A percentile compares a stretch with the other conserved stretches of the same genome.
Conservation (phyloP, 2,797 vertebrate species). For the Pseudomugil gertrudae region DNA sequence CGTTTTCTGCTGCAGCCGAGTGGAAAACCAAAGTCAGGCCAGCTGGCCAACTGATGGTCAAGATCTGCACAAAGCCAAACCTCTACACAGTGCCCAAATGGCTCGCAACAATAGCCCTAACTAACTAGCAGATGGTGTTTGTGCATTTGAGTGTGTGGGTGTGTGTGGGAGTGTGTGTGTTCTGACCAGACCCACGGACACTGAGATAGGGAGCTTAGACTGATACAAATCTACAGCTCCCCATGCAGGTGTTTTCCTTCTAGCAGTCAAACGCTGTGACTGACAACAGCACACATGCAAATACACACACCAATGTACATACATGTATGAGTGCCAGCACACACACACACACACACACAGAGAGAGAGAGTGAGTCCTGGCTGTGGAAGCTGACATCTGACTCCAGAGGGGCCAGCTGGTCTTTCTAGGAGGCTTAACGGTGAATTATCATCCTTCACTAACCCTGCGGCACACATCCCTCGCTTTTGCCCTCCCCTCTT, state of each 20-base stretch:
- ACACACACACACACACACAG: conserved; percentile 33
- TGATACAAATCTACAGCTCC: conserved; percentile 83
- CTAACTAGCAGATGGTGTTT: conserved; percentile 79
- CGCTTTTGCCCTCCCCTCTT: conserved; percentile 52
- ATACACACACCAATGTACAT: conserved; percentile 29
- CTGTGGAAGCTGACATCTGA: conserved; percentile 80
- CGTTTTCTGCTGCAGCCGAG: conserved; percentile 60
- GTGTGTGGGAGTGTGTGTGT: conserved; percentile 30
- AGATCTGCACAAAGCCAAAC: conserved; percentile 80
- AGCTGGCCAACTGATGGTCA: conserved; percentile 80
- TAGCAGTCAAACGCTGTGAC: conserved; percentile 76
- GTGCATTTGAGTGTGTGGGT: conserved; percentile 38
- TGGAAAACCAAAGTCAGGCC: conserved; percentile 74
- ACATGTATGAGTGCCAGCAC: conserved; percentile 46
- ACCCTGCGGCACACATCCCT: conserved; percentile 77
- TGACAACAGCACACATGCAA: conserved; percentile 55
- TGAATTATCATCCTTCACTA: conserved; percentile 83
- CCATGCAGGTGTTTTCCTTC: conserved; percentile 84
- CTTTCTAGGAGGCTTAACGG: conserved; percentile 83
- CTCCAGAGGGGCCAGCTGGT: conserved; percentile 83
- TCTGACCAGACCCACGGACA: conserved; percentile 73
- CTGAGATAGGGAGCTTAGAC: conserved; percentile 79
- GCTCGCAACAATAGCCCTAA: conserved; percentile 78
- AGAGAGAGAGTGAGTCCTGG: conserved; percentile 64
- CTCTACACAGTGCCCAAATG: conserved; percentile 73